Conservation (phyloP, 2,113 vertebrate species). For the Sinocyclocheilus maitianheensis region DNA sequence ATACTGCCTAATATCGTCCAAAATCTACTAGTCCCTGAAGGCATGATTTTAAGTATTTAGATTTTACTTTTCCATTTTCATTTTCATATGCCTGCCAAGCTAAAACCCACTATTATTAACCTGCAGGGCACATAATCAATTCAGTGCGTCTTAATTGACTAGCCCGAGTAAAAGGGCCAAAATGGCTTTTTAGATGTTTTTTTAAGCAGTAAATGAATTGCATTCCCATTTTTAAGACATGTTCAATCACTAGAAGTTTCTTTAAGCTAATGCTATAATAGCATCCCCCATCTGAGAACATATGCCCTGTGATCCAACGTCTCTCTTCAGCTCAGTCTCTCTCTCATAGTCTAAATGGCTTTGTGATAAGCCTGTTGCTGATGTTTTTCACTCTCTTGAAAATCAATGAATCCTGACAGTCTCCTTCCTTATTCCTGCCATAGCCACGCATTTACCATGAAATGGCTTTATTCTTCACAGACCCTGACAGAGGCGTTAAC, state of each 20-base stretch:
- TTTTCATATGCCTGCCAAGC: slow-evolving; percentile 21
- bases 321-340: slow-evolving; percentile 9
- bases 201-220: slow-evolving; percentile 9
- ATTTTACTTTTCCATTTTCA: slow-evolving; percentile 30
- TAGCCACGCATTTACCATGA: slow-evolving; percentile 49
- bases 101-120: slow-evolving; percentile 22
- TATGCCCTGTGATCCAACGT: neutral
- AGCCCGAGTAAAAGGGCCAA: neutral
- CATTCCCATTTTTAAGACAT: slow-evolving; percentile 1
- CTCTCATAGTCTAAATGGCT: slow-evolving; percentile 1
- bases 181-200: slow-evolving; percentile 40
- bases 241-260: slow-evolving; percentile 4
- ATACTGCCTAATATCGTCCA: neutral
- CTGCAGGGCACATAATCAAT: slow-evolving; percentile 8
- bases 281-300: slow-evolving; percentile 24
- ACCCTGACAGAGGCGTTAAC: slow-evolving; percentile 40
- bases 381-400: slow-evolving; percentile 56
- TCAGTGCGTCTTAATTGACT: slow-evolving; percentile 15
- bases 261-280: slow-evolving; percentile 21
- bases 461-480: slow-evolving; percentile 59
- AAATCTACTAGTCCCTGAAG: slow-evolving; percentile 14
- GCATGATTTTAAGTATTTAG: slow-evolving; percentile 24
- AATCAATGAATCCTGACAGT: slow-evolving; percentile 58
- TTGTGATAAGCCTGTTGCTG: slow-evolving; percentile 14
- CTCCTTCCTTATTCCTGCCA: slow-evolving; percentile 47